A percentile compares a stretch with the other conserved stretches of the same genome.
These are phyloP conservation scores for Thalassaphorura encarpata DNA, from an alignment of 1,140 invertebrate genomes.

Conservation along the genomic window DNA sequence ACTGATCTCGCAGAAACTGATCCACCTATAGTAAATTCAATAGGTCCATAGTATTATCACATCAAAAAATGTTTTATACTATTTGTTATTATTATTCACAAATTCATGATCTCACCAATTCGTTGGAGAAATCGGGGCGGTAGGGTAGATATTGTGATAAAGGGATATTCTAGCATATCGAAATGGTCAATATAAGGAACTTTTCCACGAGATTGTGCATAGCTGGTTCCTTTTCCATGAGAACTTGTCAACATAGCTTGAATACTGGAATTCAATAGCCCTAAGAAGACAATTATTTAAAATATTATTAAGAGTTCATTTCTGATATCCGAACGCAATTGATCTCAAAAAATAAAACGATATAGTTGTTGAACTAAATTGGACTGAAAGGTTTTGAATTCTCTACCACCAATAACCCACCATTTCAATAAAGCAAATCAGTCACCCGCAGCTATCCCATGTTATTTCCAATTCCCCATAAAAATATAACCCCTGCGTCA, in stretches of 20 bases:
- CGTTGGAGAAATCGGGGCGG: conserved; percentile 78
- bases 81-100: no score
- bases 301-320: no score
- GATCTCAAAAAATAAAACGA: neutral
- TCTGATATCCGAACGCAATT: no score
- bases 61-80: no score
- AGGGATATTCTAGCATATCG: conserved; percentile 87
- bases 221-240: conserved; percentile 13
- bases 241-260: conserved; percentile 1
- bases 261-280: conserved; percentile 5
- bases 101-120: conserved; percentile 66
- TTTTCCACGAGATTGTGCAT: neutral
- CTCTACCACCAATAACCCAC: no score
- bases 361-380: neutral
- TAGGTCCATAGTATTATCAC: no score
- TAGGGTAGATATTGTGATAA: conserved; percentile 84
- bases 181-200: conserved; percentile 35
- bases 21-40: conserved; percentile 54
- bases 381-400: no score
- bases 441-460: no score
- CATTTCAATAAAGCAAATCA: no score
- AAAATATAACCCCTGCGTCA: no score
- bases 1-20: conserved; percentile 76
- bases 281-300: neutral
- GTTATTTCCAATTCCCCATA: no score